Percentiles rank a stretch among this genome's conserved stretches.
Conservation (phyloP, 2,113 vertebrate species). For the Pseudorhombus dupliciocellatus region DNA sequence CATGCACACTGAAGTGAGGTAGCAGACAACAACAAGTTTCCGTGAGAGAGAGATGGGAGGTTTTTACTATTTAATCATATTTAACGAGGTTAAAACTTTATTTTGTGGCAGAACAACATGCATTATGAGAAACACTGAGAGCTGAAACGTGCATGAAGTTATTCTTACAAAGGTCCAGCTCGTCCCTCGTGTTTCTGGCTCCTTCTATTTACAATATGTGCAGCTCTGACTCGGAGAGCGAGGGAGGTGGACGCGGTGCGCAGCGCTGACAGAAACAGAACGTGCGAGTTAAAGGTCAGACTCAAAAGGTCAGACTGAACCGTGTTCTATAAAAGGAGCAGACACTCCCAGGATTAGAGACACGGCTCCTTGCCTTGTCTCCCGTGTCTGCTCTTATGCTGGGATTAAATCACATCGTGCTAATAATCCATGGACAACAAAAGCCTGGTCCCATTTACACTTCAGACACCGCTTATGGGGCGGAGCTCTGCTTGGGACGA, state of each 20-base stretch:
- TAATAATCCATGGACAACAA: conserved; percentile 19
- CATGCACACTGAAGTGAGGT: too few species aligned
- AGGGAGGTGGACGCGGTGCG: neutral
- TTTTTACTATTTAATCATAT: too few species aligned
- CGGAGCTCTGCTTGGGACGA: conserved; percentile 30
- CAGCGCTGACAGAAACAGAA: conserved; percentile 49
- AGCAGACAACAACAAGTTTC: too few species aligned
- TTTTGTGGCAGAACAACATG: too few species aligned
- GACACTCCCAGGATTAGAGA: conserved; percentile 5
- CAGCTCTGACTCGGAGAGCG: conserved; percentile 7
- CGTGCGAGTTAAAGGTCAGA: conserved; percentile 56
- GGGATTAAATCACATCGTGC: conserved; percentile 1
- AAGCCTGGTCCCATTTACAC: conserved; percentile 19
- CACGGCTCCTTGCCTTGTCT: neutral
- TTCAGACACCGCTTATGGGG: conserved; percentile 19
- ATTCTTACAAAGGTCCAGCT: too few species aligned
- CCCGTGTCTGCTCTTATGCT: neutral
- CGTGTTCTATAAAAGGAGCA: conserved; percentile 6
- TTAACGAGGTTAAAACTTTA: too few species aligned
- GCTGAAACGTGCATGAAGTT: too few species aligned
- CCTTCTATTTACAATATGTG: conserved; percentile 1
- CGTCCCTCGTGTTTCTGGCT: too few species aligned
- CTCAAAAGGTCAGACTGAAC: neutral
- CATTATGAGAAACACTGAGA: too few species aligned
- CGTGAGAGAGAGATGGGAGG: too few species aligned